Evolutionary conservation across 2,888 invertebrate species (phyloP), one percentile per base, ranked within the genome.

Genomic region (Gibbula magus): DNA sequence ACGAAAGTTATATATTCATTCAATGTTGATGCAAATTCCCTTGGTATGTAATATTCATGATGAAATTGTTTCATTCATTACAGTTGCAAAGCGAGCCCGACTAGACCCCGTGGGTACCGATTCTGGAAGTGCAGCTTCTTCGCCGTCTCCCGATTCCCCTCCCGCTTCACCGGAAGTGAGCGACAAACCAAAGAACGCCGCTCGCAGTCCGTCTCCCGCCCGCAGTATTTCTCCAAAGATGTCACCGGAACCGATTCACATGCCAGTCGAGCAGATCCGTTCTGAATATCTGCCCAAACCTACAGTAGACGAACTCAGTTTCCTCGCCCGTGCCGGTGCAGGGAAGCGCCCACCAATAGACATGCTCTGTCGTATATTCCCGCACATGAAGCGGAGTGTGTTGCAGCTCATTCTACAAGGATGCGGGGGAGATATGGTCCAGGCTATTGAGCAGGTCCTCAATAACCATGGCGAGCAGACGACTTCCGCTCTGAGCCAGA

Each of bases 401-500:
- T 96, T 98, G 0, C 98, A 98, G 92, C 95, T 96, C 3, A 95
- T 97, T 67, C 94, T 98, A 25, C 96, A 96, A 85, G 95, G 96
- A 82, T 96, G 96, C 92, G 95, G 96, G 92, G 97, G 97, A 0
- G 98, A 98, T 91, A 96, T 97, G 0, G 95, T 98, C 0, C 96
- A 97, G 87, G 97, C 98, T 0, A 98, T 98, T 95, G 98, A 98
- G 91, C 95, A 96, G 91, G 95, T 98, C 94, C 87, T 93, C 39
- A 90, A 86, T 83, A 91, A 88, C 77, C 91, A 91, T 82, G 79
- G 87, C 29, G 86, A 86, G n/a, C 84, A 85, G n/a, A 82, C 82
- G 39, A 81, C 81, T 35, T 67, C 73, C 61, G 80, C 53, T n/a
- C 61, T 78, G n/a, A 25, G 52, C 67, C 32, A 39, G 79, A 35